Conservation (phyloP, 2,113 vertebrate species). For the Spea multiplicata region DNA sequence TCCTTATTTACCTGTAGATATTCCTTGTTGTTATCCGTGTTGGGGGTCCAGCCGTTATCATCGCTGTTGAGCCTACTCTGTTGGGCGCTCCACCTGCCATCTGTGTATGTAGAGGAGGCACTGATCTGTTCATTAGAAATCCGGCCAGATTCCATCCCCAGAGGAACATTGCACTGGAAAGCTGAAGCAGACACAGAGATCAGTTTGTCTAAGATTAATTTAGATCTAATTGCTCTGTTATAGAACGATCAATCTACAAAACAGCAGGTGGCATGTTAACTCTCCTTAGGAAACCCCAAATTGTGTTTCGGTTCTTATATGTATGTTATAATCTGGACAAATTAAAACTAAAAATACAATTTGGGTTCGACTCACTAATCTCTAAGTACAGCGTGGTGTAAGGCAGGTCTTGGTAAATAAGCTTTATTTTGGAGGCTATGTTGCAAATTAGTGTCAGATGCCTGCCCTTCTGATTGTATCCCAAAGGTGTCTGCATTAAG, state of each 20-base stretch:
- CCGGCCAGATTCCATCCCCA: slow-evolving; percentile 91
- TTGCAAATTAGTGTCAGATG: slow-evolving; percentile 31
- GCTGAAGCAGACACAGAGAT: slow-evolving; percentile 60
- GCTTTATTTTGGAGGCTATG: slow-evolving; percentile 16
- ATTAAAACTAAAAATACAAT: neutral
- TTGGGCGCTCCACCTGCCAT: slow-evolving; percentile 83
- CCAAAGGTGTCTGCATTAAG: slow-evolving; percentile 30
- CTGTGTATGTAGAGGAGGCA: slow-evolving; percentile 85
- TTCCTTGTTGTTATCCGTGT: slow-evolving; percentile 88
- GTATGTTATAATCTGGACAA: too few relatives aligned
- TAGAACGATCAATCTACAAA: too few relatives aligned
- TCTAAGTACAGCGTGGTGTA: neutral
- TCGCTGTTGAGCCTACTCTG: slow-evolving; percentile 91
- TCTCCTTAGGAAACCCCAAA: too few relatives aligned
- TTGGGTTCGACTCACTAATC: neutral
- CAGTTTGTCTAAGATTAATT: neutral
- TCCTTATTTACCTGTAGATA: slow-evolving; percentile 83
- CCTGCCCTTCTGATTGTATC: slow-evolving; percentile 13
- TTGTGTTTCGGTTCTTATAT: too few relatives aligned
- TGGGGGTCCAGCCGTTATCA: slow-evolving; percentile 93
- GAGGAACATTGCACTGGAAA: slow-evolving; percentile 87
- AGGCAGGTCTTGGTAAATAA: neutral
- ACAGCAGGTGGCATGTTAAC: too few relatives aligned
- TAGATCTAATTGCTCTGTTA: too few relatives aligned
- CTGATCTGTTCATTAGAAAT: slow-evolving; percentile 93